These are phyloP conservation scores for Heteromyza rotundicornis DNA, from an alignment of 2,888 invertebrate species.

Conservation along the genomic window DNA sequence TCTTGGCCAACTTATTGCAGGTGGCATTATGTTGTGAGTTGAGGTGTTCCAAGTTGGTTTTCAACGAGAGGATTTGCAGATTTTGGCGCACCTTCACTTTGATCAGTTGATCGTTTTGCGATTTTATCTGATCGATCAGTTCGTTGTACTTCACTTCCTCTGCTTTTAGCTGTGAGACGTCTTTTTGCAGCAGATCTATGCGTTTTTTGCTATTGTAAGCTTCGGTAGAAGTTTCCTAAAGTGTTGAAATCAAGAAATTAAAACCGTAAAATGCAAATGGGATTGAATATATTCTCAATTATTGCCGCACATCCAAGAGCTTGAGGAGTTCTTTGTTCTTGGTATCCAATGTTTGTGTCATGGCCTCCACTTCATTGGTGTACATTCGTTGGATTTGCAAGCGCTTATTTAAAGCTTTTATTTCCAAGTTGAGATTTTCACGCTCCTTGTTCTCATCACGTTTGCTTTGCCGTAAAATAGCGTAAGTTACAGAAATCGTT, in stretches of 20 bases:
- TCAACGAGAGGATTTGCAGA: conserved; percentile 57
- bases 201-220: conserved; percentile 56
- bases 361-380: conserved; percentile 56
- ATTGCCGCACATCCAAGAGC: conserved; percentile 53
- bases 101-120: conserved; percentile 48
- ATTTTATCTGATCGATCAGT: conserved; percentile 46
- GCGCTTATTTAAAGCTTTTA: conserved; percentile 56
- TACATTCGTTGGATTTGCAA: conserved; percentile 57
- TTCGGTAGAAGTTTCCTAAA: conserved; percentile 59
- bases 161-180: conserved; percentile 45
- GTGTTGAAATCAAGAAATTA: neutral
- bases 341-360: conserved; percentile 53
- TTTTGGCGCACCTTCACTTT: conserved; percentile 60
- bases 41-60: conserved; percentile 57
- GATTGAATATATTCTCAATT: neutral
- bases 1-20: conserved; percentile 57
- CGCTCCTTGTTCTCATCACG: conserved; percentile 57
- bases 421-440: conserved; percentile 55
- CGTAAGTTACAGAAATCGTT: too few relatives aligned
- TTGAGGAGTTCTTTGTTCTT: conserved; percentile 58
- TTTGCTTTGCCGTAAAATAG: conserved; percentile 32
- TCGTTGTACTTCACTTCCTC: conserved; percentile 53
- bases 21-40: conserved; percentile 55
- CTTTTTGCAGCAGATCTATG: conserved; percentile 50
- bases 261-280: neutral